Base-by-base conservation (phyloP, 2,888 invertebrate species). In the Leptothorax acervorum region DNA sequence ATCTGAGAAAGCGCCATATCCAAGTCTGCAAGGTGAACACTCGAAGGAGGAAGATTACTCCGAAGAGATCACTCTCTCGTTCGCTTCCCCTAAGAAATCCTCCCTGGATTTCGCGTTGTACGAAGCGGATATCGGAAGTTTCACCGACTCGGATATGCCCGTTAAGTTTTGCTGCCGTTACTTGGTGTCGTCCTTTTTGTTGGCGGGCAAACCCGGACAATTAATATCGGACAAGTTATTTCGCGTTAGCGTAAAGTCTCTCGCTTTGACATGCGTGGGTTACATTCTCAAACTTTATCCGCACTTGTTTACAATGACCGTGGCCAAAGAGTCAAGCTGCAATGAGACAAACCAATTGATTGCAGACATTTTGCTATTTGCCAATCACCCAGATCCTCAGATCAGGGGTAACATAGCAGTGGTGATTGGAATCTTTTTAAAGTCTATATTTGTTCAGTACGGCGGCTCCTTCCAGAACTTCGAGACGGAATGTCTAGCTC, bases 191-290 rank as follows among this genome's bases (percentile, higher is more conserved):
- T 96, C 96, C 82, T 98, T 98, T 94, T 95, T 98, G 39, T 94
- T 98, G 45, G 96, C 96, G 18, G 98, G 97, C 85, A 88, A 92
- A 73, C 93, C 95, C 45, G 96, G 96, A 8, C 95, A 96, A 3
- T 93, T 97, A 70, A 96, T 97, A 87, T 95, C 97, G 2, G 99
- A 99, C 93, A 96, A 96, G 94, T 95, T 95, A 35, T 97, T 98
- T 53, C 96, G 99, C 53, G 98, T 99, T 48, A 99, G 99, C 83
- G 97, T 99, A 0, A 99, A 99, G 95, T 97, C 98, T 9, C 96
- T 99, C 55, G 98, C 99, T 0, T 93, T 99, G 31, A 96, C 96
- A 78, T 98, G 98, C 93, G 94, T 99, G 35, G 96, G 97, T 0
- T 97, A 97, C 89, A 96, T 98, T 78, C 95, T 98, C 53, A 96